Conservation (phyloP, 1,140 invertebrate species). For the Lamellibrachia luymesi region DNA sequence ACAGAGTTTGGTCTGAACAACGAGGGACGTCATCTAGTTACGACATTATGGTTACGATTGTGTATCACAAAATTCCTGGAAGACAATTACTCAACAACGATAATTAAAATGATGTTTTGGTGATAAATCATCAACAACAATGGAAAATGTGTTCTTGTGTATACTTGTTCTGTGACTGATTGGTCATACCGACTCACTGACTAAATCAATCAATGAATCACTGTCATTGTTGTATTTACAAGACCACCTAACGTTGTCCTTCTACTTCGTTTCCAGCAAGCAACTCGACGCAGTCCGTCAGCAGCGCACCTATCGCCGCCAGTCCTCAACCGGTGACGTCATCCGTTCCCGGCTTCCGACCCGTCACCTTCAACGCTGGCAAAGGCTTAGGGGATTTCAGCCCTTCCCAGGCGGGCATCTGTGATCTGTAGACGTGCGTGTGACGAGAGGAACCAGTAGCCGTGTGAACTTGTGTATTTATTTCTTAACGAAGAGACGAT, state of each 20-base stretch:
- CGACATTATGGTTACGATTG: no score
- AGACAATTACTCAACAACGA: no score
- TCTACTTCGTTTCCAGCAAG: neutral
- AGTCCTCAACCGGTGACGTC: conserved; percentile 11
- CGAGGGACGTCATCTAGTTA: no score
- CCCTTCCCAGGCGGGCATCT: neutral
- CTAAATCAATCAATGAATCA: neutral
- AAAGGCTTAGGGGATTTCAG: neutral
- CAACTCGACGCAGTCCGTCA: neutral
- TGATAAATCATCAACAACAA: no score
- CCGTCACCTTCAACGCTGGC: neutral
- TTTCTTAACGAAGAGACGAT: neutral
- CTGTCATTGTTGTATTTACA: neutral
- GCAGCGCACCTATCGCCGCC: neutral
- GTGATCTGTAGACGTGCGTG: neutral
- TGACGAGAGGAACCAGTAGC: neutral
- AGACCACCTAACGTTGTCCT: neutral
- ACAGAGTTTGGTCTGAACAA: no score
- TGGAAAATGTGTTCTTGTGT: no score
- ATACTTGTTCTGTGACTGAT: no score
- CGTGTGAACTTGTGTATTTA: neutral
- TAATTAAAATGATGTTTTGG: no score
- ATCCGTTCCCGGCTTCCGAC: neutral
- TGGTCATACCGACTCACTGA: no score
- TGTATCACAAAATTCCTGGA: no score